Conservation (phyloP, 2,888 invertebrate genomes). For the Aspidiotus rigidus region DNA sequence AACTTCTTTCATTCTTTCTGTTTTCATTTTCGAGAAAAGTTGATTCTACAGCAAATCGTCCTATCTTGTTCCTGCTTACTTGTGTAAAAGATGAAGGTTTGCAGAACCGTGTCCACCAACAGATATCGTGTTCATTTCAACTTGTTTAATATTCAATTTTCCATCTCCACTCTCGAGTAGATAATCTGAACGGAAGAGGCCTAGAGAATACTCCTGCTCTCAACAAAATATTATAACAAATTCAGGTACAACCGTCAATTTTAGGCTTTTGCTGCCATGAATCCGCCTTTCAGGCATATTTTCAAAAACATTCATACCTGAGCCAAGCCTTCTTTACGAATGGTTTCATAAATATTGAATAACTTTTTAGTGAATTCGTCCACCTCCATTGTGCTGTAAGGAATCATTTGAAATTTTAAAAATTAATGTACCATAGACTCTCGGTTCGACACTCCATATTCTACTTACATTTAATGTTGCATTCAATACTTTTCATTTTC, state of each 20-base stretch:
- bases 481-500: no score
- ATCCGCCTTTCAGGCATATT: no score
- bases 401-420: no score
- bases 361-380: slow-evolving; percentile 79
- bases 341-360: slow-evolving; percentile 73
- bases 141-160: slow-evolving; percentile 65
- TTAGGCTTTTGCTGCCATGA: no score
- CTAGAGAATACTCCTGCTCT: slow-evolving; percentile 61
- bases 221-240: not conserved
- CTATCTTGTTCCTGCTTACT: no score
- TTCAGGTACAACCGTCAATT: no score
- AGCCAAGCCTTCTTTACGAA: slow-evolving; percentile 62
- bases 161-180: slow-evolving; percentile 56
- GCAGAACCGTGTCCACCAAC: slow-evolving; percentile 67
- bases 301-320: slow-evolving; percentile 54
- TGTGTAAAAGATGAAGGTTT: not conserved
- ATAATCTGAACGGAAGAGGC: slow-evolving; percentile 87
- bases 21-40: no score
- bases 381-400: slow-evolving; percentile 63
- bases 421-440: slow-evolving; percentile 39
- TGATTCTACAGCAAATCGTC: no score
- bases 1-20: no score
- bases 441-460: no score
- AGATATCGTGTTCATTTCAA: slow-evolving; percentile 96
- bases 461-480: no score